Evolutionary conservation across 1,140 invertebrate species (phyloP), one percentile per base, ranked within the genome.

Genomic region (Sweltsa coloradensis): DNA sequence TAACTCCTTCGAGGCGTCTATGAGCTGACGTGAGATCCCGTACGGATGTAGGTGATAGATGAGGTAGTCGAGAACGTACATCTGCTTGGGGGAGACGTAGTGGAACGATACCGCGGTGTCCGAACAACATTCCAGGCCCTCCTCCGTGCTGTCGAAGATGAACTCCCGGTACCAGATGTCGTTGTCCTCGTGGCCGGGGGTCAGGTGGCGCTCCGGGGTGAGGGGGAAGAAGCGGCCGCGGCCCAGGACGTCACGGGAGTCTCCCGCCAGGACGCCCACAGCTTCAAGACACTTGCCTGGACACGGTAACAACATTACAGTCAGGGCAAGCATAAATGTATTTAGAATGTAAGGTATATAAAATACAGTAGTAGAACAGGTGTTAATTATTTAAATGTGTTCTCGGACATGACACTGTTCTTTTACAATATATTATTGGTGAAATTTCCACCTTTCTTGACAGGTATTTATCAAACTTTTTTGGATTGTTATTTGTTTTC

Each of bases 81-180:
- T 94, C 70, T 86, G 78, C 57, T 92, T 85, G 0, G 92, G 89
- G 11, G 76, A 76, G 3, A 97, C 85, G 60, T 97, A 97, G 63
- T 98, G 93, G 68, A 98, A 99, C 1, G 91, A 94, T 27, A 98
- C 79, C 0, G 94, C 91, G 60, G 86, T 89, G 60, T 97, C 93
- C 14, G 90, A 95, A 64, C 93, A 97, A 61, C 93, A 97, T 51
- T 91, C 80, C 45, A 93, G 74, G 0, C 93, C 92, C 81, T 95
- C 85, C 62, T 89, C 79, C 40, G 80, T 77, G 23, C 89, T 79
- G 59, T 95, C 96, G 61, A 85, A 95, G 45, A 91, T 92, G 59
- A 93, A 96, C 55, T 89, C 79, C 89, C 89, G 94, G 60, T 93
- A 95, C 92, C 92, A 96, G 60, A 89, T 90, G 51, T 74, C 72